Evolutionary conservation across 2,888 invertebrate genomes (phyloP).

Genomic region (Pseudoips prasinana): DNA sequence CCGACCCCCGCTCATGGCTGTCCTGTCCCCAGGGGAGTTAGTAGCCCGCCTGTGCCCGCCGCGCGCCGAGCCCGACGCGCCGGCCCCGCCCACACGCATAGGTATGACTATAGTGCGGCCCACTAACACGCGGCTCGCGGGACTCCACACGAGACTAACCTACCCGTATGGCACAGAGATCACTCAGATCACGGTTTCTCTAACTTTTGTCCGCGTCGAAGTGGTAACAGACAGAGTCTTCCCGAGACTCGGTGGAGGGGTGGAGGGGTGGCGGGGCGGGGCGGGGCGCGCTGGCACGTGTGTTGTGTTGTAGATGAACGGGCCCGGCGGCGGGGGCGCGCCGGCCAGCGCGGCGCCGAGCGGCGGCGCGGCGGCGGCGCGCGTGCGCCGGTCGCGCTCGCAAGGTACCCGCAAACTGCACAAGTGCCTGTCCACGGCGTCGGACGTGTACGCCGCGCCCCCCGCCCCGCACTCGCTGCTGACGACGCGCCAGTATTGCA

Average conservation of each 20-base stretch:
- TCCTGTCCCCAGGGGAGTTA: constrained; percentile 68
- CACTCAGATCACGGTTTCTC: constrained; percentile 32
- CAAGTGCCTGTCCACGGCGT: constrained; percentile 95
- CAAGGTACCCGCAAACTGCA: constrained; percentile 97
- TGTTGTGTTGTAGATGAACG: constrained; percentile 48
- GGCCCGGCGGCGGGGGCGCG: constrained; percentile 69
- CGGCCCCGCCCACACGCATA: constrained; percentile 10
- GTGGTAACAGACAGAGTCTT: constrained; percentile 38
- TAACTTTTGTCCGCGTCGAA: constrained; percentile 38
- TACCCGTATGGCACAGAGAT: constrained; percentile 49
- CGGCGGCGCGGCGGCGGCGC: constrained; percentile 41
- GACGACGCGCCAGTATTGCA: constrained; percentile 95
- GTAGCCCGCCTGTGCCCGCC: constrained; percentile 57
- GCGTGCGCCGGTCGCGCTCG: constrained; percentile 92
- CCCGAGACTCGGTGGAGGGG: too few species aligned
- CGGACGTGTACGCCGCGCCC: constrained; percentile 87
- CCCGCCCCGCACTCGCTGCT: constrained; percentile 86
- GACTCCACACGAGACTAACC: constrained; percentile 26
- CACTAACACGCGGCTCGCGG: constrained; percentile 16
- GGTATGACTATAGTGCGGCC: constrained; percentile 18
- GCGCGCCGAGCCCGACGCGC: constrained; percentile 11
- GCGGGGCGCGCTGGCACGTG: constrained; percentile 29
- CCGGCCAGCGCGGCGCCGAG: constrained; percentile 56
- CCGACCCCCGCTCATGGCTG: constrained; percentile 28
- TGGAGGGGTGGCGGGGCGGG: constrained; percentile 64